Conservation (phyloP, 2,113 vertebrate species). For the Nanorana parkeri region DNA sequence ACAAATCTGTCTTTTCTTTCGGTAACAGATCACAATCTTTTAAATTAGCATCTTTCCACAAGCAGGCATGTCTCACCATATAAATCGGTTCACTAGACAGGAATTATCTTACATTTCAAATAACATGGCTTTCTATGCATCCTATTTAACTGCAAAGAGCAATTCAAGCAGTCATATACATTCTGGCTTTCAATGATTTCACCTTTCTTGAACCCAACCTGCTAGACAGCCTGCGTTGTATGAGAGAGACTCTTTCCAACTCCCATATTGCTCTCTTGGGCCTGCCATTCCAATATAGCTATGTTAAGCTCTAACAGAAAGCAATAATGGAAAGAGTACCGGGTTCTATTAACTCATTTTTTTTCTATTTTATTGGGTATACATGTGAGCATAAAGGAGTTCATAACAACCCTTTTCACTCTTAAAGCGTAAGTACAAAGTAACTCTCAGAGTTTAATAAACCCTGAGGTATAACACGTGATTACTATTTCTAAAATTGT, state of each 20-base stretch:
- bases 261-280: not conserved
- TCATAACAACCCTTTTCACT: too few relatives aligned
- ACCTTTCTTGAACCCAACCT: not conserved
- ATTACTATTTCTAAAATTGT: too few relatives aligned
- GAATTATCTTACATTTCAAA: not conserved
- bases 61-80: not conserved
- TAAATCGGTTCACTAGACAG: constrained; percentile 13
- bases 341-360: not conserved
- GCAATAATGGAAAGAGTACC: not conserved
- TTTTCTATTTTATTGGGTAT: too few relatives aligned
- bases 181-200: not conserved
- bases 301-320: not conserved
- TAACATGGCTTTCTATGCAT: not conserved
- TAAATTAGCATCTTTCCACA: constrained; percentile 19
- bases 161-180: not conserved
- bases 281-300: not conserved
- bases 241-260: not conserved
- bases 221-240: not conserved
- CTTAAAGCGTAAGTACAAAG: too few relatives aligned
- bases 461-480: too few relatives aligned
- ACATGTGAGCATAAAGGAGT: too few relatives aligned
- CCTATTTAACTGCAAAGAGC: constrained; percentile 3
- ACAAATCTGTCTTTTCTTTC: constrained; percentile 1
- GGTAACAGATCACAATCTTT: not conserved
- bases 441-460: too few relatives aligned